A percentile compares a stretch with the other conserved stretches of the same genome.
phyloP scores from a whole-genome alignment of 92 coral and sea anemone species.

The Palythoa grandiflora region DNA sequence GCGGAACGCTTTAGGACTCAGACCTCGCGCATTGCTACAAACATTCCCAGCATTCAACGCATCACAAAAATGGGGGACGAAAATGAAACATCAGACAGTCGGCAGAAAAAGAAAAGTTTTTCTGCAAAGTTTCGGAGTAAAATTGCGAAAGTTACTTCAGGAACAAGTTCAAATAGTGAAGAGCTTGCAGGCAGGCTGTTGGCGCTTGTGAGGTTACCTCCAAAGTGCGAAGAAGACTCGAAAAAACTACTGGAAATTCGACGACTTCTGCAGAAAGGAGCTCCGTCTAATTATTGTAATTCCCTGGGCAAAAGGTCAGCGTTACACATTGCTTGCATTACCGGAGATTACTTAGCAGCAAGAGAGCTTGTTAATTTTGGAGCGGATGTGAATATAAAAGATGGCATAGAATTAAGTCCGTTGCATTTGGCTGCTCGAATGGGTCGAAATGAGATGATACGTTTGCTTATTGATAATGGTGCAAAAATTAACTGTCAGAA shows the following conservation, averaged over 20 bases:
- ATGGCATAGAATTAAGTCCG: constrained; percentile 39
- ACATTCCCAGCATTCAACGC: not conserved
- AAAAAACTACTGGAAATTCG: constrained; percentile 49
- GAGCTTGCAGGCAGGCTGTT: constrained; percentile 64
- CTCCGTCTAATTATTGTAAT: constrained; percentile 39
- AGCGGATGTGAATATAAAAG: constrained; percentile 49
- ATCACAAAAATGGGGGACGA: constrained; percentile 51
- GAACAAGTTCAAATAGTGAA: constrained; percentile 70
- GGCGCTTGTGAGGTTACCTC: constrained; percentile 49
- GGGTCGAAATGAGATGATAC: not conserved
- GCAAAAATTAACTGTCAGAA: constrained; percentile 49
- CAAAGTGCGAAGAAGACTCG: constrained; percentile 50
- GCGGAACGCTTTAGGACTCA: constrained; percentile 44
- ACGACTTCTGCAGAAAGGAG: constrained; percentile 54
- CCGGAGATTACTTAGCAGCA: constrained; percentile 48
- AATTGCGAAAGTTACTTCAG: constrained; percentile 25
- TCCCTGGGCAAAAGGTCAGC: constrained; percentile 34
- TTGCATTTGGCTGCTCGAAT: constrained; percentile 47
- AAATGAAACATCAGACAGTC: constrained; percentile 5
- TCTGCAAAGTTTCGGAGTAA: constrained; percentile 23
- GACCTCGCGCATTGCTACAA: constrained; percentile 38
- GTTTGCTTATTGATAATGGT: constrained; percentile 50
- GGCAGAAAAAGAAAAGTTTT: not conserved
- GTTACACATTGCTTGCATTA: constrained; percentile 55
- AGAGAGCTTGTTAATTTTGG: constrained; percentile 50